Evolutionary conservation across 2,888 invertebrate genomes (phyloP), one percentile per base, ranked within the genome.

Genomic region (Drosophila rellima): DNA sequence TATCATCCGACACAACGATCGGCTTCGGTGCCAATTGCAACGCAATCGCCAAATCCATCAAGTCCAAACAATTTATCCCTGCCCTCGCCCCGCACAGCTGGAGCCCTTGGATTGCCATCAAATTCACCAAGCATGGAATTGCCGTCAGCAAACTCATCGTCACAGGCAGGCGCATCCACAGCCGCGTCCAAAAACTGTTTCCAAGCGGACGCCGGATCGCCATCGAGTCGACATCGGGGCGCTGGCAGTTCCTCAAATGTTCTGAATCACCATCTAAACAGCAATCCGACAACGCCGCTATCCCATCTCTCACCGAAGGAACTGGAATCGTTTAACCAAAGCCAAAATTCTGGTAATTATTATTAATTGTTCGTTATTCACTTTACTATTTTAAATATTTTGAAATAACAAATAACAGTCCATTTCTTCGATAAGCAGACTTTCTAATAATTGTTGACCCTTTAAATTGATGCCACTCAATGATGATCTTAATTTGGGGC

Each of bases 1-100:
- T 96, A 96, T 39, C 96, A 96, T 91, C 95, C 95, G 90, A 95
- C 95, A 23, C 95, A 95, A 62, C 93, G 96, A 68, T 95, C 95
- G 60, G 95, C 95, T 35, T 96, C 95, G 80, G 95, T 95, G 74
- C 95, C 95, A 44, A 95, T 95, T 74, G 95, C 96, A 39, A 94
- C 95, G 82, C 95, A 95, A 88, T 96, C 95, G 84, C 95, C 96
- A 11, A 95, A 95, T 91, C 96, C 96, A 0, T 94, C 94, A 47
- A 96, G 96, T 76, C 95, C 96, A 1, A 95, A 95, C 78, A 95
- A 95, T 90, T 95, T 96, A 45, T 95, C 96, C 15, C 92, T 96
- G 74, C 96, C 96, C n/a, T 96, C 96, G 50, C 96, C 96, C 0
- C 93, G 95, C 45, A 90, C 90, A 20, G 75, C 86, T 33, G 88